A percentile compares a stretch with the other conserved stretches of the same genome.
phyloP scores from a whole-genome alignment of 2,113 vertebrate genomes.

The Taurulus bubalis region DNA sequence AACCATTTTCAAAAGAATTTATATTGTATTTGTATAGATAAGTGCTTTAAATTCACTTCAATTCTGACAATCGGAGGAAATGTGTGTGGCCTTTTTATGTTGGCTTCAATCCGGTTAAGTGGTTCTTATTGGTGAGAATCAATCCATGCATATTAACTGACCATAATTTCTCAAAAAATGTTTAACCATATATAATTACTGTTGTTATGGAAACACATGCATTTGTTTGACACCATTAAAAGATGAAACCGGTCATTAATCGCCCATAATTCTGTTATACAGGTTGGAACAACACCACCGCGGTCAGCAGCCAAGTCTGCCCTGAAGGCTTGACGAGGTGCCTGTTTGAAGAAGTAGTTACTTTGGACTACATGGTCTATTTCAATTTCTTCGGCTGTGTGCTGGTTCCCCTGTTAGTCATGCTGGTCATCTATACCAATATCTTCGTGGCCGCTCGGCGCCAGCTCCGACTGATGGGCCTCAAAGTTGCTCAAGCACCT shows the following conservation, averaged over 20 bases:
- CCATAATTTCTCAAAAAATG: background rate
- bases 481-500: constrained; percentile 80
- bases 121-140: background rate
- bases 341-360: constrained; percentile 92
- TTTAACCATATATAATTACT: background rate
- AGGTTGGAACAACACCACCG: constrained; percentile 51
- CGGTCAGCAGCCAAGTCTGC: constrained; percentile 39
- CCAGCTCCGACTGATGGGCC: constrained; percentile 92
- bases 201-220: background rate
- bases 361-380: constrained; percentile 97
- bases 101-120: background rate
- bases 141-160: background rate
- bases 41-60: background rate
- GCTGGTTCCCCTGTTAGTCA: constrained; percentile 88
- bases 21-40: background rate
- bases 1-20: background rate
- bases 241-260: background rate
- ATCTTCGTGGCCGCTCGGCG: constrained; percentile 95
- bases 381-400: constrained; percentile 97
- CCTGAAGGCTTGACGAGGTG: constrained; percentile 85
- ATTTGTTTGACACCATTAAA: background rate
- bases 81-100: too few species aligned
- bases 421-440: constrained; percentile 92
- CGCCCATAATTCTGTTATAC: background rate
- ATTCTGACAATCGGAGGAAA: background rate